phyloP scores from a whole-genome alignment of 2,113 vertebrate genomes.

The Gambusia affinis region DNA sequence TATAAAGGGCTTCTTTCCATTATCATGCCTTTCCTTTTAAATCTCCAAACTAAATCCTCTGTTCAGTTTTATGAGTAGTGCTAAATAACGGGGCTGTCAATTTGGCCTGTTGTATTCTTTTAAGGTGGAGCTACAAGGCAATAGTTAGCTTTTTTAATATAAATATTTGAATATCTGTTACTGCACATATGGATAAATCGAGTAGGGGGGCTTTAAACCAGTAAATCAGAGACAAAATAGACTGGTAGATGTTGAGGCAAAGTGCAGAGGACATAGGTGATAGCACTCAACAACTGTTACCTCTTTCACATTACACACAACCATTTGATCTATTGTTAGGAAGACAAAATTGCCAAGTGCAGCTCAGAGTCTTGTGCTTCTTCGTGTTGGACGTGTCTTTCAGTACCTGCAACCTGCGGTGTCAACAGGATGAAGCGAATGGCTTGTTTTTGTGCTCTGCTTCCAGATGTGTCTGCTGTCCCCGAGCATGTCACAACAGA shows the following conservation, averaged over 20 bases:
- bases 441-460: conserved; percentile 13
- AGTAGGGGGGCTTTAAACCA: conserved; percentile 4
- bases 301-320: conserved; percentile 21
- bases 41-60: neutral
- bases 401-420: conserved; percentile 15
- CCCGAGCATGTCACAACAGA: conserved; percentile 35
- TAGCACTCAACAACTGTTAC: neutral
- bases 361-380: conserved; percentile 14
- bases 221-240: conserved; percentile 1
- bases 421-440: conserved; percentile 24
- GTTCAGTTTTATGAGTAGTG: neutral
- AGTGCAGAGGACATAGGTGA: neutral
- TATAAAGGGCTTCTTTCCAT: neutral
- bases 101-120: neutral
- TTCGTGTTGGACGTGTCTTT: conserved; percentile 14
- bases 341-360: neutral
- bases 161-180: neutral
- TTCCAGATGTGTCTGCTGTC: conserved; percentile 17
- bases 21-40: neutral
- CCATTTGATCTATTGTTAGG: neutral
- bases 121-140: neutral
- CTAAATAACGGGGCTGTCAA: neutral
- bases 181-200: neutral
- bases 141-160: neutral
- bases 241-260: neutral